These are phyloP conservation scores for Sarcophaga carnaria DNA, from an alignment of 2,888 invertebrate genomes.

Conservation along the genomic window DNA sequence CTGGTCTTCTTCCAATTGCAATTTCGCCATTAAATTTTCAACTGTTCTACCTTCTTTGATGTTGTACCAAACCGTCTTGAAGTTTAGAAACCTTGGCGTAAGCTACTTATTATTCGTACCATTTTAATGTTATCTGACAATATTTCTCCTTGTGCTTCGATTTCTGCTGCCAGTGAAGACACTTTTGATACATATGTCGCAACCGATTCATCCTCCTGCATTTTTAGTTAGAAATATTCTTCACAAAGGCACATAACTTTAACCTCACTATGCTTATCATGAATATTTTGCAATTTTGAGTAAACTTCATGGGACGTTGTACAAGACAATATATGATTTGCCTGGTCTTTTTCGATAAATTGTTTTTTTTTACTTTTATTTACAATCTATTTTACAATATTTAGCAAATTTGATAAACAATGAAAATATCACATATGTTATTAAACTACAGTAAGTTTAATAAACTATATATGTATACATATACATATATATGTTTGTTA, in stretches of 20 bases:
- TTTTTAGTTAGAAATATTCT: constrained; percentile 62
- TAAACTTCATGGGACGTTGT: constrained; percentile 29
- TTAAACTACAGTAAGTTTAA: too few relatives aligned
- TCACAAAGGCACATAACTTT: constrained; percentile 59
- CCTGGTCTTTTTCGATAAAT: background rate
- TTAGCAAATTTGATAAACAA: too few relatives aligned
- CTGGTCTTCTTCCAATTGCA: constrained; percentile 58
- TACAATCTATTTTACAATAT: too few relatives aligned
- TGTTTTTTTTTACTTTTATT: too few relatives aligned
- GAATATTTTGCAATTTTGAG: background rate
- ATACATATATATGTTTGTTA: too few relatives aligned
- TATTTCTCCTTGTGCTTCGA: background rate
- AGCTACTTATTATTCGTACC: constrained; percentile 10
- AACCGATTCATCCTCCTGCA: constrained; percentile 57
- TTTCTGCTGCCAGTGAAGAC: constrained; percentile 8
- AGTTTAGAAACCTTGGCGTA: constrained; percentile 37
- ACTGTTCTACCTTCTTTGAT: constrained; percentile 67
- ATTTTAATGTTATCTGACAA: background rate
- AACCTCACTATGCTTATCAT: constrained; percentile 48
- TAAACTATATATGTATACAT: too few relatives aligned
- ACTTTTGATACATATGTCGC: constrained; percentile 20
- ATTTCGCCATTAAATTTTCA: constrained; percentile 57
- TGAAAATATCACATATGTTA: too few relatives aligned
- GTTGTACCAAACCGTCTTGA: constrained; percentile 70
- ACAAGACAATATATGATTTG: constrained; percentile 45